Conservation (phyloP, 2,797 vertebrate genomes). For the Huso huso region DNA sequence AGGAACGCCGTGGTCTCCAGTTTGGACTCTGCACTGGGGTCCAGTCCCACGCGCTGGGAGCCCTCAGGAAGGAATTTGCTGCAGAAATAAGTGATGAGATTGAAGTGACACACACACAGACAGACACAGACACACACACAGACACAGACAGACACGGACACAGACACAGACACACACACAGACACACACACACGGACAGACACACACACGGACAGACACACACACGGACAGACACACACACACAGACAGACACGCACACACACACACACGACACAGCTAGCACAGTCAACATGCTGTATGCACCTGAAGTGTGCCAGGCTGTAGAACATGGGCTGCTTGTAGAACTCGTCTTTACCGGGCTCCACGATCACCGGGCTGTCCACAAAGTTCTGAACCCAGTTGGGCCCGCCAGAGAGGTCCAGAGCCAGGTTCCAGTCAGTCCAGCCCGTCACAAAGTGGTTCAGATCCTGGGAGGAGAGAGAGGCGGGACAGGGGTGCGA, state of each 20-base stretch:
- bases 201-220: too few species aligned
- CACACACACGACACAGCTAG: background rate
- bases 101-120: background rate
- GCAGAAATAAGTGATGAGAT: background rate
- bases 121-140: background rate
- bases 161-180: background rate
- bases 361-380: conserved; percentile 89
- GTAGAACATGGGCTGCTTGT: conserved; percentile 92
- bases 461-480: conserved; percentile 67
- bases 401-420: conserved; percentile 78
- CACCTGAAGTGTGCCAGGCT: conserved; percentile 92
- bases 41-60: conserved; percentile 76
- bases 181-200: too few species aligned
- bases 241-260: too few species aligned
- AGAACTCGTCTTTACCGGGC: conserved; percentile 64
- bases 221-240: too few species aligned
- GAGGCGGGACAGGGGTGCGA: background rate
- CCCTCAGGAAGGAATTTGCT: conserved; percentile 88
- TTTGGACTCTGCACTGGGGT: conserved; percentile 36
- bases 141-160: background rate
- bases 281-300: background rate
- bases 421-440: conserved; percentile 91
- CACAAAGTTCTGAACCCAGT: conserved; percentile 86
- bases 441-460: conserved; percentile 80
- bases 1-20: conserved; percentile 69